Conservation (phyloP, 1,140 invertebrate species). For the Habropoda laboriosa region DNA sequence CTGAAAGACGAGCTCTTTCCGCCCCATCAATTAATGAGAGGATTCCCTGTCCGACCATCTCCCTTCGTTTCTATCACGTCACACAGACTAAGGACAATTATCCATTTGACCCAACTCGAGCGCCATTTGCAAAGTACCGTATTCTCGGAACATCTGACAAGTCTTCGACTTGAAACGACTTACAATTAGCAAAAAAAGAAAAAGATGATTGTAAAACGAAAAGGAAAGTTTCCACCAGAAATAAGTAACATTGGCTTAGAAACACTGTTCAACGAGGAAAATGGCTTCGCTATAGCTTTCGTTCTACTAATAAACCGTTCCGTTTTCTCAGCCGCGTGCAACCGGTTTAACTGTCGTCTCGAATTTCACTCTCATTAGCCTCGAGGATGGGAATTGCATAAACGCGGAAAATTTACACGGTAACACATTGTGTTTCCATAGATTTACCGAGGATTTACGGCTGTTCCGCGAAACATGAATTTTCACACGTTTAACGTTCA, state of each 20-base stretch:
- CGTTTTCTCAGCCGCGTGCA: conserved; percentile 21
- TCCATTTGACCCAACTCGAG: background rate
- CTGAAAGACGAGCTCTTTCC: conserved; percentile 23
- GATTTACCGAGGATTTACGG: background rate
- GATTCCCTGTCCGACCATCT: background rate
- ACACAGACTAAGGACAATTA: background rate
- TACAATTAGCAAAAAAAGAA: too few species aligned
- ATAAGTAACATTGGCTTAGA: conserved; percentile 14
- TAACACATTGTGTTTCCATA: background rate
- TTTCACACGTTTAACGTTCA: background rate
- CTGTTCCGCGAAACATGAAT: background rate
- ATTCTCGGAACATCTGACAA: background rate
- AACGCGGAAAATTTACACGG: background rate
- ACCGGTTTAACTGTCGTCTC: conserved; percentile 24
- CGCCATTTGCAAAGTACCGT: background rate
- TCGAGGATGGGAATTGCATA: too few species aligned
- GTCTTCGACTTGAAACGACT: too few species aligned
- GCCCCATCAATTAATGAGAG: conserved; percentile 25
- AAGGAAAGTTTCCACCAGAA: background rate
- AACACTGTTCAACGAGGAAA: conserved; percentile 12
- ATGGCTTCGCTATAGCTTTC: conserved; percentile 10
- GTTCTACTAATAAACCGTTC: conserved; percentile 43
- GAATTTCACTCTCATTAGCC: conserved; percentile 32
- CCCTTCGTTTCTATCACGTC: background rate
- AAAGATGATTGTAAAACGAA: too few species aligned